Evolutionary conservation across 2,888 invertebrate genomes (phyloP), one percentile per base, ranked within the genome.

Genomic region (Hypomecis atomaria): DNA sequence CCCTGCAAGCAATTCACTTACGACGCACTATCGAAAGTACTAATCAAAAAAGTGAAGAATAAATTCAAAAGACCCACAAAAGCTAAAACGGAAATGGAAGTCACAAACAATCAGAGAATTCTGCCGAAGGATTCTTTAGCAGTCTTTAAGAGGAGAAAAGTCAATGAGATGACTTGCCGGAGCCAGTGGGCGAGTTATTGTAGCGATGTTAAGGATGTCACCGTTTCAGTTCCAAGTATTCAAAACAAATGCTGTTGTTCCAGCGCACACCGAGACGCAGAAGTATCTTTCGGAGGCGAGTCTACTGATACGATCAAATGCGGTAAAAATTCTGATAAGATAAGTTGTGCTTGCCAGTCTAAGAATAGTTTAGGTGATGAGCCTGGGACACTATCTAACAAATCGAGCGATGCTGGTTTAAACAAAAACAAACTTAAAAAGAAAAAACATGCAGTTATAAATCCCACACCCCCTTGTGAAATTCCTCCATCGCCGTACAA

Each of bases 111-210:
- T 37, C 13, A 63, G 58, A 78, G 88, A 49, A 23, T 82, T 0
- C 45, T 74, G 3, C 89, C 90, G 0, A 90, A 90, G 74, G 90
- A 91, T 75, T 90, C 91, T 1, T 60, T 88, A 0, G 87, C 86
- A 78, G 90, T 90, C 2, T 83, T 76, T 33, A 89, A 76, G 54
- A 83, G 71, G 53, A 78, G 90, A 64, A 84, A 81, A 68, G 58
- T 84, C 10, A 88, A 89, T 48, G 84, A 87, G 1, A 36, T 59
- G 0, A 83, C 81, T 49, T 78, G 79, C 33, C 88, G 81, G 61
- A 71, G 78, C 0, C 76, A 81, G 55, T 88, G 88, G 88, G 60
- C 58, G 4, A 47, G 62, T 23, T 53, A 10, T 5, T 43, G 23
- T 33, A 10, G n/a, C 6, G 43, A 53, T 9, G 56, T 60, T 37